phyloP scores from a whole-genome alignment of 2,888 invertebrate species.

The Scaptomyza cyrtandrae region DNA sequence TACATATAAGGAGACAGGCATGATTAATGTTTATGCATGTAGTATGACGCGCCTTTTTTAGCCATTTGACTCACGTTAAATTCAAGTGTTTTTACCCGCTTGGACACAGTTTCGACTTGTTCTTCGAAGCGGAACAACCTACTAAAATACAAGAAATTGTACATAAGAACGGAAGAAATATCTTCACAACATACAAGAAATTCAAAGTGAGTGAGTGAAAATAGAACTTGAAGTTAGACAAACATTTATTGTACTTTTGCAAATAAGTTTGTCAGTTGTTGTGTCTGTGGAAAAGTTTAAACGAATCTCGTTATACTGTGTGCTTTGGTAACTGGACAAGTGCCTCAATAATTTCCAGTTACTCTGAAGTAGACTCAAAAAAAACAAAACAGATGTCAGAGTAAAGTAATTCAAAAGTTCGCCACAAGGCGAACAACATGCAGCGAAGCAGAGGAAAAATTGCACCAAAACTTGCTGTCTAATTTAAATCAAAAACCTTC shows the following conservation, averaged over 20 bases:
- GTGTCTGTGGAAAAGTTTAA: constrained; percentile 19
- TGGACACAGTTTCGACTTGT: constrained; percentile 15
- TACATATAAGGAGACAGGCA: background rate
- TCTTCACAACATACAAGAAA: background rate
- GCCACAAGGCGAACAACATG: constrained; percentile 65
- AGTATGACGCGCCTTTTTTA: background rate
- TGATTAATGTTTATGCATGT: background rate
- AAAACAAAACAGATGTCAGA: constrained; percentile 40
- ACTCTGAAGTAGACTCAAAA: background rate
- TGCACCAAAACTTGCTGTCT: constrained; percentile 65
- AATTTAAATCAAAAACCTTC: constrained; percentile 69
- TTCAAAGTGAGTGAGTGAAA: background rate
- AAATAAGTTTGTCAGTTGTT: constrained; percentile 1
- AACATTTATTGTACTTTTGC: constrained; percentile 1
- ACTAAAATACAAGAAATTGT: background rate
- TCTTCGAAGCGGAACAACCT: background rate
- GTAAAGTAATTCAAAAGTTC: constrained; percentile 71
- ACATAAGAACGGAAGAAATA: background rate
- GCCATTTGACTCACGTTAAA: constrained; percentile 4
- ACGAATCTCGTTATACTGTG: constrained; percentile 25
- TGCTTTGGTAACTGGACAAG: constrained; percentile 34
- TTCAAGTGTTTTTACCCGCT: no score
- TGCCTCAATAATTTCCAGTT: constrained; percentile 19
- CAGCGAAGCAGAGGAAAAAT: constrained; percentile 62
- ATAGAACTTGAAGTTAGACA: background rate